Percentiles rank a stretch among this genome's conserved stretches.
phyloP scores from a whole-genome alignment of 2,113 vertebrate species.

The Istiophorus platypterus region DNA sequence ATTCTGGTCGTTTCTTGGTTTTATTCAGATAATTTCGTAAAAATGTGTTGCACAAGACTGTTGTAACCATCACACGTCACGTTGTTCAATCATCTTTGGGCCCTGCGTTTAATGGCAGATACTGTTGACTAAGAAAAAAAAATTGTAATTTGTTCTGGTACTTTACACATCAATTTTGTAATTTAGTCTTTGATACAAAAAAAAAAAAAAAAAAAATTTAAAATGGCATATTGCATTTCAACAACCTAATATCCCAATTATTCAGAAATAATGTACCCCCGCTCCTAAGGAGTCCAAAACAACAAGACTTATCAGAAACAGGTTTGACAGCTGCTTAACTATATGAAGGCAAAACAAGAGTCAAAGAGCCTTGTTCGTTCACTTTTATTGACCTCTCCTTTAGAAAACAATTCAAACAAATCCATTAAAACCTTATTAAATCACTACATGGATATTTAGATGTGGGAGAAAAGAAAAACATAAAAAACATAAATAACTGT shows the following conservation, averaged over 20 bases:
- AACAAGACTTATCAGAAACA: conserved; percentile 26
- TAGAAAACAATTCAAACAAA: conserved; percentile 75
- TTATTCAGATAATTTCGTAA: neutral
- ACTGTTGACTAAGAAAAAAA: neutral
- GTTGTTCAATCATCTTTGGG: neutral
- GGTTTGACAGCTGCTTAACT: conserved; percentile 18
- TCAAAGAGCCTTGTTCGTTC: conserved; percentile 31
- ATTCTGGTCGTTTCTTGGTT: neutral
- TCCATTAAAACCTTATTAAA: conserved; percentile 75
- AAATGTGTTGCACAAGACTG: too few species aligned
- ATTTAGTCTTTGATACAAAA: neutral
- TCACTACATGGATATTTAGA: conserved; percentile 64
- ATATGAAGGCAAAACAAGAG: conserved; percentile 30
- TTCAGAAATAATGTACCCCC: neutral
- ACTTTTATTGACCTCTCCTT: conserved; percentile 75
- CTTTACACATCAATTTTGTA: neutral
- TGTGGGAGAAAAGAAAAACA: conserved; percentile 12
- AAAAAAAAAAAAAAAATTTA: neutral
- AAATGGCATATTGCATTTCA: neutral
- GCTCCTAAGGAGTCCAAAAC: conserved; percentile 12
- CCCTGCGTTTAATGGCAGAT: neutral
- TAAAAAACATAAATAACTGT: conserved; percentile 28
- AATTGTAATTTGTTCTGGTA: neutral
- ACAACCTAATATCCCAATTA: neutral
- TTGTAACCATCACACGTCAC: neutral